Conservation (phyloP, 2,888 invertebrate genomes). For the Hydropsyche betteni region DNA sequence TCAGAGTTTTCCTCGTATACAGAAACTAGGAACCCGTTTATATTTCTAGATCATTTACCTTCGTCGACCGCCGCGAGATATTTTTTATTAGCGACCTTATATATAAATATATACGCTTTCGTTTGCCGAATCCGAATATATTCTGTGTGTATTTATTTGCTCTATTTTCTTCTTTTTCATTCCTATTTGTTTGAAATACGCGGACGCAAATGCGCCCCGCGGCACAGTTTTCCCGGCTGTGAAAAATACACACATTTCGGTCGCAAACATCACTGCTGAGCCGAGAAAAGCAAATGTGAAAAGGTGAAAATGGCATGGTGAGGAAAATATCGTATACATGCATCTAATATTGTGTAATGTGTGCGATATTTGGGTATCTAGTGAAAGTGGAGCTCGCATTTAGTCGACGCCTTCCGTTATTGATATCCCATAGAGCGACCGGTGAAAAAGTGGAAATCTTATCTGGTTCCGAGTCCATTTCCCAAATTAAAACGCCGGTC, state of each 20-base stretch:
- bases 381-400: conserved; percentile 3
- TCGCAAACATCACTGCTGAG: too few relatives aligned
- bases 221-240: too few relatives aligned
- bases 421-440: conserved; percentile 4
- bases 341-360: conserved; percentile 2
- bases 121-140: too few relatives aligned
- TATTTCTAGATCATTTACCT: conserved; percentile 26
- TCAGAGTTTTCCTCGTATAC: background rate
- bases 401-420: conserved; percentile 16
- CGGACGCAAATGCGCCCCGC: too few relatives aligned
- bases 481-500: conserved; percentile 19
- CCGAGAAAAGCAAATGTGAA: too few relatives aligned
- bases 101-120: too few relatives aligned
- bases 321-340: conserved; percentile 1
- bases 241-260: too few relatives aligned
- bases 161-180: too few relatives aligned
- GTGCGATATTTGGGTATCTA: background rate
- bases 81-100: background rate
- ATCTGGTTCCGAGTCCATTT: conserved; percentile 18
- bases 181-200: too few relatives aligned
- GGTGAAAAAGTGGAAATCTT: conserved; percentile 22
- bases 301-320: too few relatives aligned
- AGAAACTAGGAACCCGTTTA: background rate
- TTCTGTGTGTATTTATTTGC: too few relatives aligned
- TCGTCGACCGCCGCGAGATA: background rate